Base-by-base conservation (phyloP, 1,140 invertebrate genomes). In the Formica selysi region DNA sequence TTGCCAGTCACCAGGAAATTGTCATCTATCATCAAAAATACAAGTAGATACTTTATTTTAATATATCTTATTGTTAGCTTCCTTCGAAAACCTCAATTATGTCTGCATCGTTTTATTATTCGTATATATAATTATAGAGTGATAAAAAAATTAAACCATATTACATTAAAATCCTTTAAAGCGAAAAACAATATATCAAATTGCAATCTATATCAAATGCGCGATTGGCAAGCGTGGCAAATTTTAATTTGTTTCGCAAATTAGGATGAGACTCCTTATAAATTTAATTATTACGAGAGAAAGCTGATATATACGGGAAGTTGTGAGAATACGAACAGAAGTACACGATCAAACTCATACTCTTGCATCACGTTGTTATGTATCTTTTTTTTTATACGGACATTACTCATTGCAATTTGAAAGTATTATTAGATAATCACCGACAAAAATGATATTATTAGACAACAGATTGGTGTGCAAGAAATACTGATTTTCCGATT, bases 221-320 rank as follows among this genome's bases (percentile, higher is more conserved):
- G 41, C 29, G 44, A 91, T 64, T 41, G 71, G 54, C n/a, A 61
- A 44, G 48, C 62, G 48, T 78, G 64, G 76, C 86, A 57, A 85
- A 86, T 86, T 85, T 83, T 87, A 86, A 90, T 90, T 89, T 83
- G 85, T 89, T 78, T 88, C 86, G 87, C 79, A 89, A 92, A 91
- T 92, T 91, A 90, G 64, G 88, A 87, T 86, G 76, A 86, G 48
- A 85, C 78, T 59, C 65, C 87, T 64, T 61, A 89, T 68, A 89
- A 74, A 85, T 88, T 92, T 86, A 88, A 92, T 92, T 91, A 89
- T 89, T 89, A 90, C 86, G 67, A 85, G 92, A 92, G 92, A 93
- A 93, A 93, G 92, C 86, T 41, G 48, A 76, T 44, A 32, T 32
- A 32, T 3, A 76, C 87, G 62, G 87, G 86, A 89, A 89, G 87